Evolutionary conservation across 2,888 invertebrate genomes (phyloP).

Genomic region (Drosophila maculinotata): DNA sequence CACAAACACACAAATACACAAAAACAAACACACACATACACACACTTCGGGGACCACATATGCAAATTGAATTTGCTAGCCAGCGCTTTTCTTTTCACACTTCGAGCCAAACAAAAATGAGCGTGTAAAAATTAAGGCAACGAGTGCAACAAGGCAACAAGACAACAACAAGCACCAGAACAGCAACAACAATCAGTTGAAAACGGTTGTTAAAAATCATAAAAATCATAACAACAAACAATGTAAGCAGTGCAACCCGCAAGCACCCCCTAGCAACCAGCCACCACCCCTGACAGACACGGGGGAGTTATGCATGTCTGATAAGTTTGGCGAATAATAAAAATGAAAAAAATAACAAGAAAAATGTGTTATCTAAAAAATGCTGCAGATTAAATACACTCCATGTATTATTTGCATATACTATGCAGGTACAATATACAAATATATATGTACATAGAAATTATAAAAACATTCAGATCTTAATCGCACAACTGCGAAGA

Average conservation of each 20-base stretch:
- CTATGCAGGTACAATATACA: not conserved
- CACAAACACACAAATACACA: conserved; percentile 14
- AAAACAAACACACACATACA: conserved; percentile 12
- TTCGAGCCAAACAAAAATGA: conserved; percentile 34
- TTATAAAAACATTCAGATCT: too few species aligned
- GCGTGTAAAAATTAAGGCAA: conserved; percentile 54
- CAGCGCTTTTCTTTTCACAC: conserved; percentile 72
- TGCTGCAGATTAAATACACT: not conserved
- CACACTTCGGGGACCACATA: conserved; percentile 57
- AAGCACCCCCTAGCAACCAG: not conserved
- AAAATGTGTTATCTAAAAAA: not conserved
- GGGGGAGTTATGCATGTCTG: conserved; percentile 73
- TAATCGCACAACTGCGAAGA: too few species aligned
- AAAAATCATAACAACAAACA: conserved; percentile 74
- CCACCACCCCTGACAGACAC: conserved; percentile 16
- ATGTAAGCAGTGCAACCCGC: conserved; percentile 33
- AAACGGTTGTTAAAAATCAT: conserved; percentile 56
- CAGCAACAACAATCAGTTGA: conserved; percentile 23
- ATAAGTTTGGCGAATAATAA: conserved; percentile 52
- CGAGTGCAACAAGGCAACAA: conserved; percentile 48
- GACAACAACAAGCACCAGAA: conserved; percentile 28
- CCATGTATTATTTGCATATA: not conserved
- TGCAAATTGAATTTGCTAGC: conserved; percentile 75
- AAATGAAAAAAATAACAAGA: not conserved
- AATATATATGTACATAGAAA: not conserved